phyloP scores from a whole-genome alignment of 2,797 vertebrate genomes.

The Euthynnus affinis region DNA sequence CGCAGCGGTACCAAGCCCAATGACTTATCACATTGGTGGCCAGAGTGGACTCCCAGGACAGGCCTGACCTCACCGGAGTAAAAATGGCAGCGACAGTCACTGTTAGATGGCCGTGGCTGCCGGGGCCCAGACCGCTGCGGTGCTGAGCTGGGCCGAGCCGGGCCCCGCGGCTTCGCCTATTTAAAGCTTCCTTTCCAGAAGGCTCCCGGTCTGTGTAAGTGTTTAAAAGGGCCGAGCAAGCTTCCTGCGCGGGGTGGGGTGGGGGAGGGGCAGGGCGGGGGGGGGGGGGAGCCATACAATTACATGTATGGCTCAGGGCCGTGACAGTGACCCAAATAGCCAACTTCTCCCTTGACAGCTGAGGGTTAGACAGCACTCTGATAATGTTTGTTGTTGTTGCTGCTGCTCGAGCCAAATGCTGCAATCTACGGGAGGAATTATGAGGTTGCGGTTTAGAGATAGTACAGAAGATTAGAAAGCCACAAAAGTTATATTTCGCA shows the following conservation, averaged over 20 bases:
- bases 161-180: constrained; percentile 68
- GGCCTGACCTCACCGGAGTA: constrained; percentile 81
- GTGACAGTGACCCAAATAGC: constrained; percentile 80
- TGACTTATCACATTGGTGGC: constrained; percentile 79
- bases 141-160: constrained; percentile 67
- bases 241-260: constrained; percentile 67
- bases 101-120: constrained; percentile 64
- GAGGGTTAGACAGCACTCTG: constrained; percentile 51
- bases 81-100: constrained; percentile 80
- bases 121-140: constrained; percentile 74
- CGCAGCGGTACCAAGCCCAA: constrained; percentile 71
- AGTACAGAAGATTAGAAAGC: not conserved
- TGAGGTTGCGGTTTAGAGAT: constrained; percentile 34
- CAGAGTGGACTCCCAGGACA: constrained; percentile 74
- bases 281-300: too few relatives aligned
- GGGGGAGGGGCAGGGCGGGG: constrained; percentile 30
- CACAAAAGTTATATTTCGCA: constrained; percentile 6
- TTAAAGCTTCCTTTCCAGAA: constrained; percentile 72
- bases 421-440: constrained; percentile 28
- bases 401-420: constrained; percentile 42
- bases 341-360: constrained; percentile 52
- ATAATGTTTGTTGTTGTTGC: constrained; percentile 65
- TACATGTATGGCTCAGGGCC: constrained; percentile 71
- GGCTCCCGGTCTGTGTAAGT: constrained; percentile 77
- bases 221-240: constrained; percentile 70